Evolutionary conservation across 2,888 invertebrate genomes (phyloP).

Genomic region (Rhorus exstirpatorius): DNA sequence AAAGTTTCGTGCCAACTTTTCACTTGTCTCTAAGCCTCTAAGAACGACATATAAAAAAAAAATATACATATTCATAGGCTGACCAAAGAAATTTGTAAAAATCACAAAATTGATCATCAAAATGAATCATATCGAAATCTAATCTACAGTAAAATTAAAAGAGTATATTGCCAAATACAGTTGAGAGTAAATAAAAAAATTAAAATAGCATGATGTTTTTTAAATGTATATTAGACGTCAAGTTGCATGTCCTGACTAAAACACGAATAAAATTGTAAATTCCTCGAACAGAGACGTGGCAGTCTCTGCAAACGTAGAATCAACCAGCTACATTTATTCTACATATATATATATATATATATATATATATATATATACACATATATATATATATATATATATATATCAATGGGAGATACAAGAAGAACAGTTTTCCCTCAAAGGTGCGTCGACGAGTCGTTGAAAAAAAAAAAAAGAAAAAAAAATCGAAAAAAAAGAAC

Average conservation of each 20-base stretch:
- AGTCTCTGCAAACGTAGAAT: not conserved
- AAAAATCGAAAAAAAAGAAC: conserved; percentile 36
- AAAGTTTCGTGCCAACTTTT: conserved; percentile 59
- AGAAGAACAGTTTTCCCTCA: conserved; percentile 74
- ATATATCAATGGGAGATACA: conserved; percentile 55
- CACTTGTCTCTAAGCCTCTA: conserved; percentile 37
- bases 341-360: too few relatives aligned
- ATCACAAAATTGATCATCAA: too few relatives aligned
- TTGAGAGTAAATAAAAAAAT: too few relatives aligned
- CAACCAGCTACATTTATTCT: conserved; percentile 7
- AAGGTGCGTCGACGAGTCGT: conserved; percentile 69
- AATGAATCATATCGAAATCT: too few relatives aligned
- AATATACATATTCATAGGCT: too few relatives aligned
- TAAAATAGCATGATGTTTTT: too few relatives aligned
- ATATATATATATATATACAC: too few relatives aligned
- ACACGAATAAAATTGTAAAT: not conserved
- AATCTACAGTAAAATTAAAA: too few relatives aligned
- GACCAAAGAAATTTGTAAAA: too few relatives aligned
- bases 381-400: too few relatives aligned
- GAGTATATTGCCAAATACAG: too few relatives aligned
- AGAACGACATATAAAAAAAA: not conserved
- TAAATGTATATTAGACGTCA: too few relatives aligned
- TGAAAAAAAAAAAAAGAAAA: conserved; percentile 25
- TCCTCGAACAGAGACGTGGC: not conserved
- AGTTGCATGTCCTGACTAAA: not conserved